Base-by-base conservation (phyloP, 2,113 vertebrate species). In the Aldabrachelys gigantea region DNA sequence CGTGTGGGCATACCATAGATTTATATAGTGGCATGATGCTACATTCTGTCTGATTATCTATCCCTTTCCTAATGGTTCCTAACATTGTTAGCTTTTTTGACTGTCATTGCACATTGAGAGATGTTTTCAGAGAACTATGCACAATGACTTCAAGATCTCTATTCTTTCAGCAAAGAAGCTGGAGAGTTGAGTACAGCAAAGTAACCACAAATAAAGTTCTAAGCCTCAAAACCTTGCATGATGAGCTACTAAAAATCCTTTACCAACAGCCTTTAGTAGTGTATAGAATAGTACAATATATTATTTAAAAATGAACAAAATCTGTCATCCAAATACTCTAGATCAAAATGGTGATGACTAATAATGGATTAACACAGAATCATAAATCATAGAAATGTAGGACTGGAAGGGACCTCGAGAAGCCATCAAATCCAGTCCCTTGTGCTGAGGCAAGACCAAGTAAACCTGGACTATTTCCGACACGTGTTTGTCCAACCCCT, bases 201-300 rank as follows among this genome's bases (percentile, higher is more conserved):
- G 25, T 93, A 92, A 93, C 69, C 25, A 62, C 87, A 92, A 93
- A 86, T 29, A 81, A 96, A 80, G 5, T 80, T n/a, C 81, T 25
- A 47, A 78, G 19, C 44, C 83, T 7, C 84, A 82, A 85, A 84
- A 91, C 72, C 24, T 44, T 94, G 52, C 88, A 95, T 89, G 86
- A 47, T 49, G 72, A 95, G 80, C 24, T 96, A 27, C 19, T 49
- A 59, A 75, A 65, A 25, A 80, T 83, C 86, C 91, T 78, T 16
- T 50, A 95, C 69, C 0, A 3, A 47, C 25, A 81, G 72, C 89
- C 91, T 97, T 97, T 95, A 94, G 96, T 97, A n/a, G 54, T 35
- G 79, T 54, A 88, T 4, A 76, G 41, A 94, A 50, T n/a, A 85
- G n/a, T 92, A 94, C 90, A 97, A 79, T 10, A 3, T 87, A 57